A percentile compares a stretch with the other conserved stretches of the same genome.
Conservation (phyloP, 1,140 invertebrate genomes). For the Drosophila takahashii region DNA sequence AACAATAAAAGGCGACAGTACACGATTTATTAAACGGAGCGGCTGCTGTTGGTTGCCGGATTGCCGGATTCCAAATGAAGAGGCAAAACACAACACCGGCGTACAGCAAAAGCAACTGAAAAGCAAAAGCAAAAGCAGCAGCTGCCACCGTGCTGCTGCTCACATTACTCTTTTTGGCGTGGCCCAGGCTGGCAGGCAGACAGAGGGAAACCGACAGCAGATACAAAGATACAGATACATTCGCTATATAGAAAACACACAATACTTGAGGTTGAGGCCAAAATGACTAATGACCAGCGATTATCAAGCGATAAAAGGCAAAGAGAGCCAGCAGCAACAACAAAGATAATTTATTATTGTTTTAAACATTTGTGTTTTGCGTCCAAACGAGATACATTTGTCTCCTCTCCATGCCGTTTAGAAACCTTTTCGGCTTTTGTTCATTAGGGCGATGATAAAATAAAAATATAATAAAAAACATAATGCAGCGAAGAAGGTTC, state of each 20-base stretch:
- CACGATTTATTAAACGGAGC: slow-evolving; percentile 79
- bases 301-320: slow-evolving; percentile 84
- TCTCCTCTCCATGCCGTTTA: slow-evolving; percentile 58
- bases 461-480: not conserved
- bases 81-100: slow-evolving; percentile 44
- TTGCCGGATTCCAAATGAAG: slow-evolving; percentile 61
- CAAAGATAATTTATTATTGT: slow-evolving; percentile 82
- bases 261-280: slow-evolving; percentile 79
- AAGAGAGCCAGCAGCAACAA: slow-evolving; percentile 53
- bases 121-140: slow-evolving; percentile 55
- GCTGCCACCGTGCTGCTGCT: slow-evolving; percentile 78
- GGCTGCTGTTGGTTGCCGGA: slow-evolving; percentile 46
- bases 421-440: slow-evolving; percentile 57
- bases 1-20: slow-evolving; percentile 83
- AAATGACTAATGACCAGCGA: slow-evolving; percentile 84
- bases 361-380: slow-evolving; percentile 83
- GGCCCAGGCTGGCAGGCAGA: slow-evolving; percentile 38
- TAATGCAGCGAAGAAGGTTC: slow-evolving; percentile 35
- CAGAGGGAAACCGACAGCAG: slow-evolving; percentile 54
- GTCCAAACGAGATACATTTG: slow-evolving; percentile 82
- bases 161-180: slow-evolving; percentile 82
- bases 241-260: slow-evolving; percentile 70
- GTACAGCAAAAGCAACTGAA: slow-evolving; percentile 20
- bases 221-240: slow-evolving; percentile 73
- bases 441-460: slow-evolving; percentile 71